Evolutionary conservation across 2,797 vertebrate species (phyloP), one percentile per base, ranked within the genome.

Genomic region (Enteromius mattozi): DNA sequence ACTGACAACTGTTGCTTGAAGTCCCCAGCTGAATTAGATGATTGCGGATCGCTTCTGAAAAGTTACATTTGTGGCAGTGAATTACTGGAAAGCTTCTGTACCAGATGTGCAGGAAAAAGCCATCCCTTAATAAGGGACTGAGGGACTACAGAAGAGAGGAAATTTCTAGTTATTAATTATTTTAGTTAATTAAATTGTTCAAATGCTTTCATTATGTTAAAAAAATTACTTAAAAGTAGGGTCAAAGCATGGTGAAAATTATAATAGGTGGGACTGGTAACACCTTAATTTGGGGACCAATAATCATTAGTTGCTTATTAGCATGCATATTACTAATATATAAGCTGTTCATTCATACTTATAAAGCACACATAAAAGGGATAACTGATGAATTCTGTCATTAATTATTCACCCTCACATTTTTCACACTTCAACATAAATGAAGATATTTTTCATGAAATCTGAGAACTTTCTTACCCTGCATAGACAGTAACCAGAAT

Each of bases 1-100:
- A 63, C 8, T 61, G 83, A 79, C 76, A 84, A 84, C 68, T 84
- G 82, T 78, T 79, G 76, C 82, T 84, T 61, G 42, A 61, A 51
- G 51, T 35, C 19, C 82, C 30, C 66, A 63, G 51, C 14, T 40
- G 30, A 78, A 45, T 78, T 70, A 12, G 30, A 59, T 84, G 37
- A 69, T 78, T 35, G 65, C 3, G 2, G 13, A 76, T 83, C 2
- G 24, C 37, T 45, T 33, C 6, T 78, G 24, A 42, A 68, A 83
- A 78, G n/a, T 68, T 77, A 51, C 30, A 42, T 68, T 35, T 68
- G 72, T 24, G 10, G 17, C 47, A 12, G 13, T 37, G 35, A 68
- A 56, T 77, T 56, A 69, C 63, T 77, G 61, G 24, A 24, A 70
- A 78, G 63, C 35, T 78, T 78, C 33, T 69, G 35, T 17, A 47